A percentile compares a stretch with the other conserved stretches of the same genome.
Evolutionary conservation across 2,888 invertebrate genomes (phyloP).

Genomic region (Drosophila affinis): DNA sequence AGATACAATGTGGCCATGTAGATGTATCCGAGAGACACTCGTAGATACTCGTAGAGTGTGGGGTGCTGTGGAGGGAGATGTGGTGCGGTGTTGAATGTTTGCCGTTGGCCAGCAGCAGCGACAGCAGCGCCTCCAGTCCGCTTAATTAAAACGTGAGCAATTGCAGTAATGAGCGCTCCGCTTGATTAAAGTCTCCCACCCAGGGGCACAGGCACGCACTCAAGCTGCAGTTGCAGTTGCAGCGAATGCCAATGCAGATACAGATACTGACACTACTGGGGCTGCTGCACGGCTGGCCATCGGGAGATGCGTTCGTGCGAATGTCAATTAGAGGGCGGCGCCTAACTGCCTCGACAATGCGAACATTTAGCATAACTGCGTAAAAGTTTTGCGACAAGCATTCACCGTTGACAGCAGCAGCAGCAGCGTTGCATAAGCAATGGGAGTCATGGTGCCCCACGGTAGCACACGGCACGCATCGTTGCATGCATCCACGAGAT

Average conservation of each 20-base stretch:
- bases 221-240: slow-evolving; percentile 2
- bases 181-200: slow-evolving; percentile 40
- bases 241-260: neutral
- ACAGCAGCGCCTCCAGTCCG: slow-evolving; percentile 22
- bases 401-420: neutral
- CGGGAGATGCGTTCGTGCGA: slow-evolving; percentile 35
- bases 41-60: slow-evolving; percentile 14
- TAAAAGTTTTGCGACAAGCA: slow-evolving; percentile 27
- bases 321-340: slow-evolving; percentile 50
- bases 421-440: slow-evolving; percentile 15
- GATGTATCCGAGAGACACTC: slow-evolving; percentile 35
- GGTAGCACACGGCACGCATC: slow-evolving; percentile 6
- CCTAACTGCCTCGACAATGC: slow-evolving; percentile 49
- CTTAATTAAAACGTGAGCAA: slow-evolving; percentile 67
- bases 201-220: slow-evolving; percentile 27
- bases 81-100: neutral
- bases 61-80: neutral
- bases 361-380: slow-evolving; percentile 51
- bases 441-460: neutral
- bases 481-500: slow-evolving; percentile 25
- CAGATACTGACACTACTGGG: neutral
- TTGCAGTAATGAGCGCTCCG: slow-evolving; percentile 49
- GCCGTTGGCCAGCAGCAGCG: slow-evolving; percentile 19
- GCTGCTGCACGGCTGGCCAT: slow-evolving; percentile 8
- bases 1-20: slow-evolving; percentile 7